Conservation (phyloP, 1,140 invertebrate genomes). For the Apis florea region DNA sequence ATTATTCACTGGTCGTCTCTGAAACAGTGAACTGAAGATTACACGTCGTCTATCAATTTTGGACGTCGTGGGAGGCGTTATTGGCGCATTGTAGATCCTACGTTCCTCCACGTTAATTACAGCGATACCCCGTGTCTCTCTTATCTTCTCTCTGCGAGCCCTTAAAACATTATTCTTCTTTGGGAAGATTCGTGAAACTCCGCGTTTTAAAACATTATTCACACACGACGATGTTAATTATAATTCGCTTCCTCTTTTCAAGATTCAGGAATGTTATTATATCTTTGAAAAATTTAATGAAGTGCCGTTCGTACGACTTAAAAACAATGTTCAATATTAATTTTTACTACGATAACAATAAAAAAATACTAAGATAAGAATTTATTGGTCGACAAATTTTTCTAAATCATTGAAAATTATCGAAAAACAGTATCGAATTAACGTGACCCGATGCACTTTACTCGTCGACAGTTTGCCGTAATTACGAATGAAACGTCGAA, state of each 20-base stretch:
- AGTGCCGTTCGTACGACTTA: too few species aligned
- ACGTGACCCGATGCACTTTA: background rate
- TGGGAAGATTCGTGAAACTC: background rate
- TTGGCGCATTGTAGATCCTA: background rate
- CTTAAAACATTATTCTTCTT: background rate
- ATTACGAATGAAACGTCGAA: conserved; percentile 4
- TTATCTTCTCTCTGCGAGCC: background rate
- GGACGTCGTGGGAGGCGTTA: conserved; percentile 22
- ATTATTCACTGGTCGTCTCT: conserved; percentile 58
- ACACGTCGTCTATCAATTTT: conserved; percentile 60
- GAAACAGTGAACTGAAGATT: conserved; percentile 56
- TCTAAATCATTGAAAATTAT: background rate
- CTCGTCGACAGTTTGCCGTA: background rate
- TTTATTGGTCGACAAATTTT: too few species aligned
- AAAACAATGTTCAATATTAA: too few species aligned
- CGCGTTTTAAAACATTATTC: background rate
- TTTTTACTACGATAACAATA: too few species aligned
- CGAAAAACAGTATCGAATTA: background rate
- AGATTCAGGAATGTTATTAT: too few species aligned
- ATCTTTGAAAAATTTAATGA: too few species aligned
- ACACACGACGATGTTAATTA: background rate
- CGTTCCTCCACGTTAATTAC: conserved; percentile 44
- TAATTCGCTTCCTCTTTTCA: background rate
- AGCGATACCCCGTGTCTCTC: conserved; percentile 8
- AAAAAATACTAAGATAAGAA: too few species aligned